phyloP scores from a whole-genome alignment of 1,140 invertebrate genomes.

The Cyclargus thomasi region DNA sequence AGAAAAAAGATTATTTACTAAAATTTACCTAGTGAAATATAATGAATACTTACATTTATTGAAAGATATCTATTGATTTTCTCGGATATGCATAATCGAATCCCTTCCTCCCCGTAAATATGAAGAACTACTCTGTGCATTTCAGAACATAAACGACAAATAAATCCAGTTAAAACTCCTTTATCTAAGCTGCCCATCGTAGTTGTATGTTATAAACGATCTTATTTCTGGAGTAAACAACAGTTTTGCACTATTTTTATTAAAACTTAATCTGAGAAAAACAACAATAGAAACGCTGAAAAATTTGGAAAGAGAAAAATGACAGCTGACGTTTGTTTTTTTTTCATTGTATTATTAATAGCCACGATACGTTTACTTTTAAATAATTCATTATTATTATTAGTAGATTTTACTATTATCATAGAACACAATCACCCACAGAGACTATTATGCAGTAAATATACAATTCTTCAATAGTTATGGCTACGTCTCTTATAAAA shows the following conservation, averaged over 20 bases:
- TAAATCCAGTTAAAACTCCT: conserved; percentile 84
- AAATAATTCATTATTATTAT: no score
- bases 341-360: background rate
- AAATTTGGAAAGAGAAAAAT: background rate
- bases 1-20: conserved; percentile 24
- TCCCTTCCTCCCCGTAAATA: conserved; percentile 85
- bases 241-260: background rate
- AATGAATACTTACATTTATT: conserved; percentile 78
- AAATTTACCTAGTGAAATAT: conserved; percentile 5
- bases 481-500: no score
- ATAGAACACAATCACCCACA: no score
- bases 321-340: background rate
- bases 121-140: conserved; percentile 86
- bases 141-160: conserved; percentile 86
- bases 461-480: no score
- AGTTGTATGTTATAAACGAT: conserved; percentile 11
- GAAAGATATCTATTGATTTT: conserved; percentile 86
- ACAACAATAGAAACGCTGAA: conserved; percentile 3
- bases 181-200: conserved; percentile 84
- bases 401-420: no score
- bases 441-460: no score
- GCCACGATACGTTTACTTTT: no score
- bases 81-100: conserved; percentile 81
- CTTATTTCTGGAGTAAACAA: background rate
- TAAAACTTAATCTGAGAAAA: background rate